Evolutionary conservation across 2,888 invertebrate genomes (phyloP).

Genomic region (Cotesia congregata): DNA sequence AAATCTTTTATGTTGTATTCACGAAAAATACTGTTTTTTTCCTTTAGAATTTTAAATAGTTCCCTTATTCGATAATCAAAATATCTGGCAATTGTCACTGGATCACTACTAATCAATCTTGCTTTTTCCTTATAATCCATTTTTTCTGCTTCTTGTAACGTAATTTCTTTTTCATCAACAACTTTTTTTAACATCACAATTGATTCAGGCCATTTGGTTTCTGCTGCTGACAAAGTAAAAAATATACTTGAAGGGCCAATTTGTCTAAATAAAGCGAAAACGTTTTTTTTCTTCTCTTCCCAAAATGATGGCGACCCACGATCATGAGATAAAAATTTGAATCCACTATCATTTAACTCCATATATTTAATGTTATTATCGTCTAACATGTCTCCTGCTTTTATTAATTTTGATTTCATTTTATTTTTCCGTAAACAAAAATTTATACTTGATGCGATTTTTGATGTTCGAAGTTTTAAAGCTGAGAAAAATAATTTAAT

Average conservation of each 20-base stretch:
- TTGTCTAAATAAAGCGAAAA: neutral
- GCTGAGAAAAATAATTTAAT: conserved; percentile 3
- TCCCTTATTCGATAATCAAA: neutral
- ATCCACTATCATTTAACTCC: neutral
- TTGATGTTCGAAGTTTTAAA: neutral
- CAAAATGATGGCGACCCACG: neutral
- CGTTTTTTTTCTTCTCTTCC: neutral
- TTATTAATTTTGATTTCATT: neutral
- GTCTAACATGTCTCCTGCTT: conserved; percentile 9
- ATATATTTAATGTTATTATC: neutral
- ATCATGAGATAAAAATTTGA: neutral
- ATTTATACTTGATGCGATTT: neutral
- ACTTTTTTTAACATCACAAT: neutral
- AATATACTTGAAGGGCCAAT: neutral
- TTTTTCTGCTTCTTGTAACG: neutral
- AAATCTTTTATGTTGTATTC: neutral
- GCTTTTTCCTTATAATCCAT: neutral
- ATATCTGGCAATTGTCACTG: neutral
- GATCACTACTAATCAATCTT: neutral
- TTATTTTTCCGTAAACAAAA: neutral
- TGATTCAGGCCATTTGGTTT: neutral
- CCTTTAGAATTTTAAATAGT: neutral
- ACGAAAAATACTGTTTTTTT: neutral
- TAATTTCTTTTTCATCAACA: neutral
- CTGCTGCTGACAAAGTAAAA: neutral